Evolutionary conservation across 2,797 vertebrate species (phyloP).

Genomic region (Trachurus trachurus): DNA sequence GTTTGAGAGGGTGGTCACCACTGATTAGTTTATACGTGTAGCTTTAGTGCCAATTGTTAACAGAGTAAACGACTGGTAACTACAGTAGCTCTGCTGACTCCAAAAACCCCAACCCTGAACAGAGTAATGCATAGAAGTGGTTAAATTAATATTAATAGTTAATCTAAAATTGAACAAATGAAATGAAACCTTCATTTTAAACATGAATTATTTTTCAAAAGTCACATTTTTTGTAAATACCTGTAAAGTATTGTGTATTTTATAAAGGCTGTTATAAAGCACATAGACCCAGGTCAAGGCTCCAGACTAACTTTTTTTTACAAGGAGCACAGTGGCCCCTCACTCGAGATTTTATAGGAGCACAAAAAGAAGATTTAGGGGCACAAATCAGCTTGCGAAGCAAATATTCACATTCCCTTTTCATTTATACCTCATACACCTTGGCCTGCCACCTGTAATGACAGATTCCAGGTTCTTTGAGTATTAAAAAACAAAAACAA

Average conservation of each 20-base stretch:
- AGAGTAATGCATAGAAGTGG: background rate
- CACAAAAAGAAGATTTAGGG: no score
- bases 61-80: background rate
- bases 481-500: no score
- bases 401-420: no score
- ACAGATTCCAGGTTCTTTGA: no score
- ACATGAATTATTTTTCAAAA: background rate
- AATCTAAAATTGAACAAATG: background rate
- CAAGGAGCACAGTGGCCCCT: no score
- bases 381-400: no score
- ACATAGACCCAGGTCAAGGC: background rate
- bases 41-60: background rate
- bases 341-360: no score
- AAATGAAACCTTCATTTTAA: background rate
- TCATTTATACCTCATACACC: no score
- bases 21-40: slow-evolving; percentile 6
- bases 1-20: background rate
- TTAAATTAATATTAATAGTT: background rate
- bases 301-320: no score
- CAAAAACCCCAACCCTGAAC: background rate
- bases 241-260: background rate
- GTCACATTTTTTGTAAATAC: background rate
- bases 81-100: background rate
- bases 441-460: no score
- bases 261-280: background rate